Conservation (phyloP, 1,140 invertebrate species). For the Ips typographus region DNA sequence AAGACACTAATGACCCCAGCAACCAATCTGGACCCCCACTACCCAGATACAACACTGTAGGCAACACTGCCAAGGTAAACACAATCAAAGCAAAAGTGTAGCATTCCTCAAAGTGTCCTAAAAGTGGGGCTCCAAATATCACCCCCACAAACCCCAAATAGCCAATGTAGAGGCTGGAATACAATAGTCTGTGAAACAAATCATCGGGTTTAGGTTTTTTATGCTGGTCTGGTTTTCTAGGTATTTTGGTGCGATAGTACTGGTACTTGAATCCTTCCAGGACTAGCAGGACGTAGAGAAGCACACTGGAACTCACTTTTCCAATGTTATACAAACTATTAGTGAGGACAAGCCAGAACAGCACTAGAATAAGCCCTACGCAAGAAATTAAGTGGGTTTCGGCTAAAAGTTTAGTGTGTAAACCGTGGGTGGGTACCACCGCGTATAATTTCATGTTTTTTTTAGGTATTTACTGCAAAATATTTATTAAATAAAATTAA, state of each 20-base stretch:
- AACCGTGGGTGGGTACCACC: too few relatives aligned
- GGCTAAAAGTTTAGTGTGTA: too few relatives aligned
- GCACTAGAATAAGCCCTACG: slow-evolving; percentile 27
- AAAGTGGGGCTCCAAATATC: slow-evolving; percentile 73
- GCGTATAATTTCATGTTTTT: too few relatives aligned
- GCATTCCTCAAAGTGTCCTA: slow-evolving; percentile 67
- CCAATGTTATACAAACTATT: slow-evolving; percentile 40
- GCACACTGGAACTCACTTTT: slow-evolving; percentile 39
- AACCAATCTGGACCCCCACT: slow-evolving; percentile 57
- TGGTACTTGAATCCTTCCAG: slow-evolving; percentile 43
- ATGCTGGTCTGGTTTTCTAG: too few relatives aligned
- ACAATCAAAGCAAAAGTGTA: slow-evolving; percentile 69
- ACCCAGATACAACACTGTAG: slow-evolving; percentile 63
- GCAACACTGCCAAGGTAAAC: slow-evolving; percentile 66
- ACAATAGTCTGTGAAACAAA: too few relatives aligned
- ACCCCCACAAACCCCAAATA: too few relatives aligned
- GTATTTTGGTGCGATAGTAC: too few relatives aligned
- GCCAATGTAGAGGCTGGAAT: too few relatives aligned
- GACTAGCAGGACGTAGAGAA: slow-evolving; percentile 37
- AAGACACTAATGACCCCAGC: slow-evolving; percentile 57
- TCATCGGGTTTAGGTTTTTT: too few relatives aligned
- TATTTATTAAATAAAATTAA: too few relatives aligned
- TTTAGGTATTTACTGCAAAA: too few relatives aligned
- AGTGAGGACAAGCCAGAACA: slow-evolving; percentile 26
- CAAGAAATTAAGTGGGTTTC: slow-evolving; percentile 22